Conservation (phyloP, 1,140 invertebrate species). For the Propsilocerus akamusi region DNA sequence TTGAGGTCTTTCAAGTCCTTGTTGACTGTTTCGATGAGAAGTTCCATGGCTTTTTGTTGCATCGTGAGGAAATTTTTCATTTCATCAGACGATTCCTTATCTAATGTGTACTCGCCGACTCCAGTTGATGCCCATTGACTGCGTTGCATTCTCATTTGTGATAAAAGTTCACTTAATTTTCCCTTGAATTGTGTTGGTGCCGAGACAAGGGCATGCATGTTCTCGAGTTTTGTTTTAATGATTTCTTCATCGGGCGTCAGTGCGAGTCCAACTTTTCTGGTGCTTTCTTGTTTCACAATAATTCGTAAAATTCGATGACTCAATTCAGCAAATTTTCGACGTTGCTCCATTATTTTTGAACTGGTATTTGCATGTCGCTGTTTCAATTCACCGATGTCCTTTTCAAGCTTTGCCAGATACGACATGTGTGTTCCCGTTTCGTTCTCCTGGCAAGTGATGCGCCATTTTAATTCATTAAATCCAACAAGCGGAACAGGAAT, state of each 20-base stretch:
- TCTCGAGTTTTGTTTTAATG: slow-evolving; percentile 63
- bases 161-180: slow-evolving; percentile 74
- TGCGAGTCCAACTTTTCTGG: slow-evolving; percentile 65
- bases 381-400: slow-evolving; percentile 55
- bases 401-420: slow-evolving; percentile 53
- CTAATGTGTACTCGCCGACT: slow-evolving; percentile 32
- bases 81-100: slow-evolving; percentile 38
- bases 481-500: slow-evolving; percentile 88
- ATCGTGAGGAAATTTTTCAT: slow-evolving; percentile 55
- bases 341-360: slow-evolving; percentile 53
- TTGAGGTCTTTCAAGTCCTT: slow-evolving; percentile 56
- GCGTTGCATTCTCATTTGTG: slow-evolving; percentile 63
- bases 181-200: slow-evolving; percentile 82
- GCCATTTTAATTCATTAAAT: slow-evolving; percentile 56
- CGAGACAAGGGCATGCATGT: slow-evolving; percentile 67
- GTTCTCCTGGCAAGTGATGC: slow-evolving; percentile 64
- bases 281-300: slow-evolving; percentile 70
- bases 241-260: slow-evolving; percentile 79
- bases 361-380: slow-evolving; percentile 47
- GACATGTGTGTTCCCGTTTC: slow-evolving; percentile 60
- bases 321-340: slow-evolving; percentile 51
- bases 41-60: slow-evolving; percentile 69
- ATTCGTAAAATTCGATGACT: slow-evolving; percentile 65
- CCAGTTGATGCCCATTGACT: slow-evolving; percentile 29
- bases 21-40: slow-evolving; percentile 61